These are phyloP conservation scores for Aphaenogaster rudis DNA, from an alignment of 1,140 invertebrate species.

Conservation along the genomic window DNA sequence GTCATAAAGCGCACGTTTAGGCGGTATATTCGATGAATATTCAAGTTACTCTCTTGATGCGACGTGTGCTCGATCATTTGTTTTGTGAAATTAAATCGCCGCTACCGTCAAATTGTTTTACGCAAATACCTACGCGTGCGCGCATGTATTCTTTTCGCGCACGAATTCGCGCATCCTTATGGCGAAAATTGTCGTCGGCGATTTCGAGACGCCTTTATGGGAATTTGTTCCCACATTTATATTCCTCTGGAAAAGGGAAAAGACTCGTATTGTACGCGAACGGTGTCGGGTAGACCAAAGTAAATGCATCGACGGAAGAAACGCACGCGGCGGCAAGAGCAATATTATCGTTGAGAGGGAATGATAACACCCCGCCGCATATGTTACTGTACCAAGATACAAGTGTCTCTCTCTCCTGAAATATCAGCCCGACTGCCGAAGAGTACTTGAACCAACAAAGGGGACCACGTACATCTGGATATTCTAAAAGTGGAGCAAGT, in stretches of 20 bases:
- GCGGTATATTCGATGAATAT: constrained; percentile 50
- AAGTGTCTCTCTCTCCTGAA: constrained; percentile 62
- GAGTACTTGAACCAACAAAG: constrained; percentile 55
- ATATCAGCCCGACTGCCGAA: constrained; percentile 64
- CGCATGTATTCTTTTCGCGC: background rate
- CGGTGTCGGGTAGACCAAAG: constrained; percentile 64
- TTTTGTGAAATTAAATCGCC: constrained; percentile 42
- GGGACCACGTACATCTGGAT: constrained; percentile 52
- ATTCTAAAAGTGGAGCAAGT: constrained; percentile 58
- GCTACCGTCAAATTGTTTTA: constrained; percentile 36
- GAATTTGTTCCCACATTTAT: constrained; percentile 61
- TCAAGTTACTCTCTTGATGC: constrained; percentile 50
- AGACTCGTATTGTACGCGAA: constrained; percentile 37
- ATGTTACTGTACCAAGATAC: constrained; percentile 72
- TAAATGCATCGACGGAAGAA: constrained; percentile 68
- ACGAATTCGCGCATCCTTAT: constrained; percentile 12
- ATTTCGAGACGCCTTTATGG: constrained; percentile 45
- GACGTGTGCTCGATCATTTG: constrained; percentile 41
- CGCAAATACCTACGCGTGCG: constrained; percentile 2
- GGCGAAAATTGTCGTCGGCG: constrained; percentile 15
- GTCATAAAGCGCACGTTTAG: constrained; percentile 42
- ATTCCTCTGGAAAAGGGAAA: constrained; percentile 35
- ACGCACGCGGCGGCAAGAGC: constrained; percentile 71
- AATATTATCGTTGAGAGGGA: constrained; percentile 81
- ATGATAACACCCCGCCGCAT: constrained; percentile 79